Conservation (phyloP, 2,797 vertebrate species). For the Octomys mimax region DNA sequence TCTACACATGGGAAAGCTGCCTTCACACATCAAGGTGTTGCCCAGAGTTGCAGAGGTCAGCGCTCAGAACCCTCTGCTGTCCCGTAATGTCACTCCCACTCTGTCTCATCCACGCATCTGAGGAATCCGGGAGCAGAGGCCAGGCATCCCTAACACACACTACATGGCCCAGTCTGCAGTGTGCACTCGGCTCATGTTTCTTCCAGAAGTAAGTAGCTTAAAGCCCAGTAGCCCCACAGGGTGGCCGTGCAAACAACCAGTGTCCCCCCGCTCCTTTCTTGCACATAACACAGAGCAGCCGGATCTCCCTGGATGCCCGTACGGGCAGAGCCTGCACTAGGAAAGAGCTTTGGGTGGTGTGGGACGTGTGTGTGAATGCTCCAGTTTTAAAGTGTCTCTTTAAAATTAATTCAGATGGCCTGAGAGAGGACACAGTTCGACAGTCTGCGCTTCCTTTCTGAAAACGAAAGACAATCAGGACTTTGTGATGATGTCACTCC, state of each 20-base stretch:
- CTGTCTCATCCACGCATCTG: not conserved
- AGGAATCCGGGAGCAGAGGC: not conserved
- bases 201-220: not conserved
- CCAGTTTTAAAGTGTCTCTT: not conserved
- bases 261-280: not conserved
- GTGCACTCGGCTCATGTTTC: not conserved
- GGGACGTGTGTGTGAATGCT: not conserved
- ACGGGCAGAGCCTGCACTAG: not conserved
- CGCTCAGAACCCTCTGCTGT: not conserved
- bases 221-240: not conserved
- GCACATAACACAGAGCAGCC: not conserved
- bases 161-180: not conserved
- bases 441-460: not conserved
- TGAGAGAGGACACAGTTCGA: not conserved
- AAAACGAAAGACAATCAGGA: not conserved
- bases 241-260: not conserved
- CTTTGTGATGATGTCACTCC: not conserved
- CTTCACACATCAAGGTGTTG: not conserved
- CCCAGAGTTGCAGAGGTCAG: not conserved
- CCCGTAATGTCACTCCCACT: not conserved
- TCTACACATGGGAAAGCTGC: not conserved
- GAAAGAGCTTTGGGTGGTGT: not conserved
- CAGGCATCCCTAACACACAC: not conserved
- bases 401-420: not conserved
- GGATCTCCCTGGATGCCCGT: not conserved